Percentiles rank a stretch among this genome's conserved stretches.
Conservation (phyloP, 2,888 invertebrate genomes). For the Chesias legatella region DNA sequence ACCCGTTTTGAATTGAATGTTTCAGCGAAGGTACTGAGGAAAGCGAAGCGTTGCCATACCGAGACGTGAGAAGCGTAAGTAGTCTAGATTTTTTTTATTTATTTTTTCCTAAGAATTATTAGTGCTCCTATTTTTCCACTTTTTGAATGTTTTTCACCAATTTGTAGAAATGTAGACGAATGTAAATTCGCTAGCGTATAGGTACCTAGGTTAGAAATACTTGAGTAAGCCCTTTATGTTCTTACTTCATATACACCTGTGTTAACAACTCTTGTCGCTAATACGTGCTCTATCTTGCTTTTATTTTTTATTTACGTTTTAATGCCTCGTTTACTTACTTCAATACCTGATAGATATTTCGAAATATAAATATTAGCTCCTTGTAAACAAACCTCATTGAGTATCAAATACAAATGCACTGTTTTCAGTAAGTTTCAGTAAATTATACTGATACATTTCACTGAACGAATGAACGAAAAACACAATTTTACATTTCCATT, state of each 20-base stretch:
- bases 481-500: constrained; percentile 5
- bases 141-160: too few species aligned
- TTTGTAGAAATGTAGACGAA: too few species aligned
- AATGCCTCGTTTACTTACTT: too few species aligned
- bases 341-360: too few species aligned
- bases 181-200: too few species aligned
- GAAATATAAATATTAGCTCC: constrained; percentile 1
- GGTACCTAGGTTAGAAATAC: not conserved
- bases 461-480: constrained; percentile 13
- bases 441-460: constrained; percentile 7
- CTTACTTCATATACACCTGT: constrained; percentile 7
- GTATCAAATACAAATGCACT: constrained; percentile 9
- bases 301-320: not conserved
- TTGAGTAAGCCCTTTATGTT: not conserved
- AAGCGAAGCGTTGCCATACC: constrained; percentile 90
- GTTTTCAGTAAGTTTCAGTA: not conserved
- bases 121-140: too few species aligned
- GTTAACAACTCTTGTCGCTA: constrained; percentile 16
- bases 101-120: too few species aligned
- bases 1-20: constrained; percentile 28
- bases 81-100: constrained; percentile 20
- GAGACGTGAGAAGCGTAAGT: constrained; percentile 92
- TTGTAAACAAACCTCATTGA: constrained; percentile 8
- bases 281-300: constrained; percentile 9
- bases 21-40: constrained; percentile 94